Percentiles rank a stretch among this genome's conserved stretches.
Evolutionary conservation across 2,888 invertebrate genomes (phyloP).

Genomic region (Hoplodrina blanda): DNA sequence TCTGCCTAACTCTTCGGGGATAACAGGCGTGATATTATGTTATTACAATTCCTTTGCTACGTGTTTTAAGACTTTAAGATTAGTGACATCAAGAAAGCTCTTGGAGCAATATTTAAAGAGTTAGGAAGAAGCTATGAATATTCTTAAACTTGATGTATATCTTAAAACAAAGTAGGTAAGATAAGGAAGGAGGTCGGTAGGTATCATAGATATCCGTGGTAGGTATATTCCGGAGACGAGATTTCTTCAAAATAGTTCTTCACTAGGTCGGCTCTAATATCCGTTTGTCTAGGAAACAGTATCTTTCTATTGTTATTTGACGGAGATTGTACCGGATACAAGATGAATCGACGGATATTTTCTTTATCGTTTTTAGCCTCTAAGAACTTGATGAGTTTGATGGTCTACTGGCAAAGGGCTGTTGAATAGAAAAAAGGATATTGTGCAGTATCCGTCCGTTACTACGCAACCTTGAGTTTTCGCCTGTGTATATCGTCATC

Average conservation of each 20-base stretch:
- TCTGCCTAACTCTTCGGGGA: no score
- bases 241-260: constrained; percentile 10
- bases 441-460: background rate
- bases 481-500: no score
- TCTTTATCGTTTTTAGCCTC: constrained; percentile 3
- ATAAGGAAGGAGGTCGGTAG: no score
- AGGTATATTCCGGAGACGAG: no score
- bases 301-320: constrained; percentile 33
- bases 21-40: no score
- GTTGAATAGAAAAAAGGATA: background rate
- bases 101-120: no score
- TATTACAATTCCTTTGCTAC: no score
- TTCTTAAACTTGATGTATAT: background rate
- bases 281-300: constrained; percentile 48
- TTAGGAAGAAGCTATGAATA: no score
- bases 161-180: background rate
- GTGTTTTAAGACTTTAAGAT: no score
- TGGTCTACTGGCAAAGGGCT: background rate
- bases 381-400: background rate
- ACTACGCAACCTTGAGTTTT: no score
- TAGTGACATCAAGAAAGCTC: no score
- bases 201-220: no score
- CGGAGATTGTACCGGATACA: constrained; percentile 52
- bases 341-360: background rate
- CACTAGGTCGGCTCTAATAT: constrained; percentile 42